phyloP scores from a whole-genome alignment of 1,140 invertebrate genomes.

The Tachypleus tridentatus region DNA sequence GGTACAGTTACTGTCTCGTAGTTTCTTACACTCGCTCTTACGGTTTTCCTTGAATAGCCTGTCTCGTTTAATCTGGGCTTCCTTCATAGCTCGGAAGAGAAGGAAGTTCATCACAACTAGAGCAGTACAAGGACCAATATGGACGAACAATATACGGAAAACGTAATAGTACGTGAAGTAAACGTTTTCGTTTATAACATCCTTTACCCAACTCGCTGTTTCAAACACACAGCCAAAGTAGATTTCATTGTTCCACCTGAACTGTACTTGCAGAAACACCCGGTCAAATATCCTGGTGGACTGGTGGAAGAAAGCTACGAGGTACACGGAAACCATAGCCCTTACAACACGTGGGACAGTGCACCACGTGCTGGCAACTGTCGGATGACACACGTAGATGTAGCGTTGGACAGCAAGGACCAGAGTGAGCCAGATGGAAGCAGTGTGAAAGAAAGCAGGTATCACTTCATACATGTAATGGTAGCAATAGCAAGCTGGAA shows the following conservation, averaged over 20 bases:
- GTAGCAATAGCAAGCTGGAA: conserved; percentile 61
- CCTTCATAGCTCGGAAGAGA: conserved; percentile 67
- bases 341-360: conserved; percentile 68
- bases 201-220: conserved; percentile 48
- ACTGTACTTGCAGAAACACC: conserved; percentile 36
- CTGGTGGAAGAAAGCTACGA: conserved; percentile 64
- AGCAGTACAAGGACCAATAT: conserved; percentile 73
- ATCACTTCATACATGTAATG: conserved; percentile 52
- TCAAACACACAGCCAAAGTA: conserved; percentile 8
- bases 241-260: conserved; percentile 47
- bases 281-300: conserved; percentile 61
- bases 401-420: conserved; percentile 76
- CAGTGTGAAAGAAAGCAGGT: conserved; percentile 80
- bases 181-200: conserved; percentile 46
- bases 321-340: conserved; percentile 57
- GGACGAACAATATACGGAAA: conserved; percentile 80
- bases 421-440: conserved; percentile 80
- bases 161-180: conserved; percentile 70
- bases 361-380: conserved; percentile 69
- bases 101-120: conserved; percentile 79
- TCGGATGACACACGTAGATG: conserved; percentile 82
- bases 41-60: conserved; percentile 70
- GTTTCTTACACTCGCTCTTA: conserved; percentile 66
- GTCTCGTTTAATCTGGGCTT: conserved; percentile 63
- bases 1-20: conserved; percentile 78